A percentile compares a stretch with the other conserved stretches of the same genome.
Evolutionary conservation across 2,113 vertebrate genomes (phyloP).

Genomic region (Cottus gobio): DNA sequence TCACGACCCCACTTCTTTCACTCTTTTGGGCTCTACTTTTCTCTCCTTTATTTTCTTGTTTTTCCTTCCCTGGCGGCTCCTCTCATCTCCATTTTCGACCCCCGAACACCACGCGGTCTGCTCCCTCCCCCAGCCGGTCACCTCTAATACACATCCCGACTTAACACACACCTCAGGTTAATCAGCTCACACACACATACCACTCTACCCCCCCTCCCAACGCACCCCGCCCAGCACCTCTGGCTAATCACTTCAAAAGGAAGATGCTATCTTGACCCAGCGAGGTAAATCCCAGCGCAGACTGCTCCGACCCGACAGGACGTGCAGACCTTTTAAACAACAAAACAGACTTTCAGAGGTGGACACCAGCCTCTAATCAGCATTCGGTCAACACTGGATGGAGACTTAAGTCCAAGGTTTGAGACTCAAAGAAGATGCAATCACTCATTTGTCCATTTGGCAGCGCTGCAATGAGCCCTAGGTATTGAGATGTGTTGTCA

Average conservation of each 20-base stretch:
- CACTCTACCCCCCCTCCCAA: slow-evolving; percentile 25
- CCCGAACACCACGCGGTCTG: slow-evolving; percentile 4
- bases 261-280: slow-evolving; percentile 74
- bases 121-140: slow-evolving; percentile 26
- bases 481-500: background rate
- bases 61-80: slow-evolving; percentile 7
- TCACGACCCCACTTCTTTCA: slow-evolving; percentile 21
- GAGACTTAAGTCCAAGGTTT: slow-evolving; percentile 5
- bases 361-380: slow-evolving; percentile 9
- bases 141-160: slow-evolving; percentile 37
- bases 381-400: background rate
- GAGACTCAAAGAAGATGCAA: background rate
- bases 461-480: background rate
- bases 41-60: slow-evolving; percentile 16
- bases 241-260: slow-evolving; percentile 77
- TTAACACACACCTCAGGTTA: slow-evolving; percentile 70
- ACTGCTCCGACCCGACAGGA: slow-evolving; percentile 35
- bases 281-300: slow-evolving; percentile 43
- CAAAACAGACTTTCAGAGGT: slow-evolving; percentile 18
- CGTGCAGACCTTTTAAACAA: slow-evolving; percentile 17
- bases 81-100: slow-evolving; percentile 17
- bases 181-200: slow-evolving; percentile 72
- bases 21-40: slow-evolving; percentile 13
- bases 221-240: slow-evolving; percentile 69
- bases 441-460: slow-evolving; percentile 19